Percentiles rank a stretch among this genome's conserved stretches.
These are phyloP conservation scores for Empidonax alnorum DNA, from an alignment of 2,113 vertebrate genomes.

Conservation along the genomic window DNA sequence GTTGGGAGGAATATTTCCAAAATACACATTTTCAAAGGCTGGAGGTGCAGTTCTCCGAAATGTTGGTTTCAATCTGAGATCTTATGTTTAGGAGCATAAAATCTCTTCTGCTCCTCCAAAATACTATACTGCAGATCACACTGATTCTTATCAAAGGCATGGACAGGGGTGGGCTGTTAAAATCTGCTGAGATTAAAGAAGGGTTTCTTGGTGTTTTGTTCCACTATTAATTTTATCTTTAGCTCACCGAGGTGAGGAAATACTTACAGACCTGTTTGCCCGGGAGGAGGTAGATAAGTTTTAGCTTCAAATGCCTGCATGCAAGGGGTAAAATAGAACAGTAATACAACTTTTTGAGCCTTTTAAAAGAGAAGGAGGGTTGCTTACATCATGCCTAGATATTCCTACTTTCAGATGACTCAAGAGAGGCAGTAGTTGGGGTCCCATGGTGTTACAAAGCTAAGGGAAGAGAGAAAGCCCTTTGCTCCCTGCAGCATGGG, in stretches of 20 bases:
- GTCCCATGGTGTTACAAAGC: neutral
- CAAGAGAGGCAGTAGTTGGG: fast-evolving
- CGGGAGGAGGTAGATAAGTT: neutral
- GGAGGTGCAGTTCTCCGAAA: neutral
- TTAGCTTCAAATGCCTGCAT: neutral
- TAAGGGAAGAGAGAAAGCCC: neutral
- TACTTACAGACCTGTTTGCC: neutral
- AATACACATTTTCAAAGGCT: constrained; percentile 2
- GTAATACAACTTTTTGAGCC: neutral
- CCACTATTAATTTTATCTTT: neutral
- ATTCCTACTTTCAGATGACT: neutral
- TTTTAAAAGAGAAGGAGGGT: neutral
- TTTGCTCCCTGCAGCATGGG: neutral
- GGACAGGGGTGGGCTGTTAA: neutral
- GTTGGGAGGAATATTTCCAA: constrained; percentile 29
- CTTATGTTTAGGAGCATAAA: neutral
- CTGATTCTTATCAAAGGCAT: neutral
- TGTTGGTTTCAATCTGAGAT: neutral
- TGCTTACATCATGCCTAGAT: neutral
- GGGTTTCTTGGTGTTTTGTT: neutral
- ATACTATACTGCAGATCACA: neutral
- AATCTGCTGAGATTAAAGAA: neutral
- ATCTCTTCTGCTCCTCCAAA: neutral
- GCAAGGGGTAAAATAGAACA: neutral
- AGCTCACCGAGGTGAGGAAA: neutral